Evolutionary conservation across 2,797 vertebrate species (phyloP).

Genomic region (Lophius americanus): DNA sequence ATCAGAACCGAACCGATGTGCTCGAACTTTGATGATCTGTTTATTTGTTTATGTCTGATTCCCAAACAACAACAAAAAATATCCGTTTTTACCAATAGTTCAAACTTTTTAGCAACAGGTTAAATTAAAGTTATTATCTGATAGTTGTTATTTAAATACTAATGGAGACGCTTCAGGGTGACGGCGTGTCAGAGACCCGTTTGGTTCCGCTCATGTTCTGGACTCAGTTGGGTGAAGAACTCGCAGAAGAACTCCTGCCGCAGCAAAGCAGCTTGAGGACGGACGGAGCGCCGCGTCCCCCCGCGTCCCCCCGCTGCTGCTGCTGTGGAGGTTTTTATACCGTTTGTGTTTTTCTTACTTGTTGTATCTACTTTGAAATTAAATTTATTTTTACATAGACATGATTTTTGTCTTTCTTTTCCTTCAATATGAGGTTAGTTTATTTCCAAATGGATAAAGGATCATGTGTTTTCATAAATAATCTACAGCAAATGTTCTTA

Average conservation of each 20-base stretch:
- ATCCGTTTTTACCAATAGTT: too few species aligned
- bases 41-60: too few species aligned
- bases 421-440: background rate
- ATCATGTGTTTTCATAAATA: background rate
- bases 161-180: background rate
- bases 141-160: background rate
- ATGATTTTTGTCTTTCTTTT: constrained; percentile 26
- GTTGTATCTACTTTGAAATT: constrained; percentile 64
- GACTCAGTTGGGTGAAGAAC: background rate
- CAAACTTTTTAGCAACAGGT: background rate
- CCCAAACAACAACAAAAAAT: too few species aligned
- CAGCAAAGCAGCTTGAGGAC: constrained; percentile 13
- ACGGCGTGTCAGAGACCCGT: background rate
- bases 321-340: background rate
- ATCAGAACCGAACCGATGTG: too few species aligned
- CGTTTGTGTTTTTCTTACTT: constrained; percentile 39
- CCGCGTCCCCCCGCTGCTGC: too few species aligned
- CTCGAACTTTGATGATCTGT: too few species aligned
- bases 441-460: background rate
- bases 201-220: background rate
- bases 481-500: constrained; percentile 1
- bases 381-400: constrained; percentile 71
- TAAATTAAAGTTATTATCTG: background rate
- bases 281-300: background rate
- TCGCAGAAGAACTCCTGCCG: background rate